Evolutionary conservation across 1,140 invertebrate genomes (phyloP).

Genomic region (Rhopalosiphum maidis): DNA sequence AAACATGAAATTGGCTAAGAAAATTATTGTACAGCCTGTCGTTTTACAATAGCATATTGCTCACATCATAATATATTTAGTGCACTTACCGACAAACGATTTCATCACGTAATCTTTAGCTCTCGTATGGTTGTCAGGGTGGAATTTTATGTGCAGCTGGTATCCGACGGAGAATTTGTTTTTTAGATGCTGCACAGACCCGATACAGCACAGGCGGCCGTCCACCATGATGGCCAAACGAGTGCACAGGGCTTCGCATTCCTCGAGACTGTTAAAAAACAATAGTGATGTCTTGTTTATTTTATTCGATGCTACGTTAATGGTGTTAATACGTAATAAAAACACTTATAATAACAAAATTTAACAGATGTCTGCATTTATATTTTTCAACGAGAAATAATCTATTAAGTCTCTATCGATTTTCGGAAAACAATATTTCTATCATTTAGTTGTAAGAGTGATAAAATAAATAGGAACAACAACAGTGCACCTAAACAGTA

Average conservation of each 20-base stretch:
- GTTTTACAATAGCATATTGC: not conserved
- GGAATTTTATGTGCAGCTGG: conserved; percentile 69
- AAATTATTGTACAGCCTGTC: not conserved
- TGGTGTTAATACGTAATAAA: not conserved
- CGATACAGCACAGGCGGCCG: conserved; percentile 71
- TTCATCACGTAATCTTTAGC: conserved; percentile 54
- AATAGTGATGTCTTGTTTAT: not conserved
- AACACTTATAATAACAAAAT: not conserved
- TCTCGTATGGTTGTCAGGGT: conserved; percentile 59
- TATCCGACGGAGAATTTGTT: conserved; percentile 80
- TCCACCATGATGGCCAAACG: conserved; percentile 70
- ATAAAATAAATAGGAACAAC: too few relatives aligned
- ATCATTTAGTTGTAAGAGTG: too few relatives aligned
- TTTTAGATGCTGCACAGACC: conserved; percentile 76
- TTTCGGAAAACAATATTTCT: not conserved
- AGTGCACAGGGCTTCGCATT: conserved; percentile 74
- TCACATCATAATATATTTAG: not conserved
- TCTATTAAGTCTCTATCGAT: too few relatives aligned
- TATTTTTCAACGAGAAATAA: not conserved
- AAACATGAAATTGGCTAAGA: not conserved
- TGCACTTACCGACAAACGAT: conserved; percentile 31
- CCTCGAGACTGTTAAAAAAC: conserved; percentile 67
- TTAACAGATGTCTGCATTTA: not conserved
- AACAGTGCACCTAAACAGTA: too few relatives aligned
- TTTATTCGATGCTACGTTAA: not conserved